A percentile compares a stretch with the other conserved stretches of the same genome.
Conservation (phyloP, 2,113 vertebrate genomes). For the Bettongia penicillata region DNA sequence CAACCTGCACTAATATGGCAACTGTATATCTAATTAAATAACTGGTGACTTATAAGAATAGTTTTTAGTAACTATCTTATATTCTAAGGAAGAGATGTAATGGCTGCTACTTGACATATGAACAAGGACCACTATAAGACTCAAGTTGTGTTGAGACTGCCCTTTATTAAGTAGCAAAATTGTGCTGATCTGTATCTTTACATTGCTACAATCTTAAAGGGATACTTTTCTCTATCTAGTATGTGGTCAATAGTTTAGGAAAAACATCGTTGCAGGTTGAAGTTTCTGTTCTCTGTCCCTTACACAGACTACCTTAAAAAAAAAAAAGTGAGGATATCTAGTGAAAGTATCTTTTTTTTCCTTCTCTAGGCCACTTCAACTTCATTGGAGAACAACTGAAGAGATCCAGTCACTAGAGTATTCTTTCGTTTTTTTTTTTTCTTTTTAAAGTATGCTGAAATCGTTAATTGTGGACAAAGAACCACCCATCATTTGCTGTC, state of each 20-base stretch:
- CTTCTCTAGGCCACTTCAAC: slow-evolving; percentile 84
- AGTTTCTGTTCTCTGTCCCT: not conserved
- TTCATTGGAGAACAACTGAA: slow-evolving; percentile 95
- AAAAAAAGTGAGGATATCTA: not conserved
- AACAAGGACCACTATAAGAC: not conserved
- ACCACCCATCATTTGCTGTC: slow-evolving; percentile 41
- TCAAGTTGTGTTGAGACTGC: not conserved
- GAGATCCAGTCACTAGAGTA: rapidly evolving
- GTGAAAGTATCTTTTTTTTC: slow-evolving; percentile 22
- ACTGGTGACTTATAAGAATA: not conserved
- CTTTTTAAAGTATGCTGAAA: slow-evolving; percentile 57
- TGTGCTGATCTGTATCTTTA: not conserved
- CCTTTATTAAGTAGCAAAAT: not conserved
- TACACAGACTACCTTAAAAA: not conserved
- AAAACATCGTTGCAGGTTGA: not conserved
- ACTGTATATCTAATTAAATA: not conserved
- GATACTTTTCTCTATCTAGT: not conserved
- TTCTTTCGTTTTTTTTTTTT: slow-evolving; percentile 10
- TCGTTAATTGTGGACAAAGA: slow-evolving; percentile 66
- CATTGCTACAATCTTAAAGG: not conserved
- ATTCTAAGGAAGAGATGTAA: not conserved
- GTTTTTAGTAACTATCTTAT: not conserved
- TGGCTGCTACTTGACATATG: not conserved
- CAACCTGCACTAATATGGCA: not conserved
- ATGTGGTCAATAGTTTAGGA: not conserved